phyloP scores from a whole-genome alignment of 2,113 vertebrate species.

The Fregata magnificens region DNA sequence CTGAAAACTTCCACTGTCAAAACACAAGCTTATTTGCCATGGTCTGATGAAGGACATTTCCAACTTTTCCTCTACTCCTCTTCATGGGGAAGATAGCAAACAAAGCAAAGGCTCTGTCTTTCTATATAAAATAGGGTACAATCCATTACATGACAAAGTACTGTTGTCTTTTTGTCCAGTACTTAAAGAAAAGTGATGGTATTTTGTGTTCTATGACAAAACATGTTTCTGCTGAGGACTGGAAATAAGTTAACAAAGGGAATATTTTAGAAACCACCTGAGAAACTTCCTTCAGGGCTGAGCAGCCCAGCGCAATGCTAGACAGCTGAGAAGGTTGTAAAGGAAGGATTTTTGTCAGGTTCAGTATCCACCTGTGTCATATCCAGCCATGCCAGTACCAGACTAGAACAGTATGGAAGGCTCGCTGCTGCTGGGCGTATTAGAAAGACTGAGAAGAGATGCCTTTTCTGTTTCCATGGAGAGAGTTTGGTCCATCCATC shows the following conservation, averaged over 20 bases:
- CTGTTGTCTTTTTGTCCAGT: neutral
- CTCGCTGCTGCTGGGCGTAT: neutral
- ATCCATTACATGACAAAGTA: neutral
- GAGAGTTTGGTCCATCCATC: neutral
- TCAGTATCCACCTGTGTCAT: neutral
- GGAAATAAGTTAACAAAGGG: neutral
- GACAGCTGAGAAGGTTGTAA: neutral
- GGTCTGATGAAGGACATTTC: neutral
- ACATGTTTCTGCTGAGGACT: neutral
- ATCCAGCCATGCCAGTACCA: neutral
- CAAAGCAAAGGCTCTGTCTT: neutral
- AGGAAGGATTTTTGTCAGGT: neutral
- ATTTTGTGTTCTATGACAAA: neutral
- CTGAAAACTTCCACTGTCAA: neutral
- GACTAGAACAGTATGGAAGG: neutral
- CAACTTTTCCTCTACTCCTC: neutral
- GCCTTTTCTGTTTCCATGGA: neutral
- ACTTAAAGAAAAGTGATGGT: neutral
- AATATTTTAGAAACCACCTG: neutral
- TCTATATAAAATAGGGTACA: neutral
- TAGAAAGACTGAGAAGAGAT: neutral
- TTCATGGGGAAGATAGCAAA: neutral
- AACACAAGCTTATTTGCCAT: neutral
- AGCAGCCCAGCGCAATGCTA: neutral
- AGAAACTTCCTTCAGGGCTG: neutral